These are phyloP conservation scores for Mirza zaza DNA, from an alignment of 2,113 vertebrate species.

Conservation along the genomic window DNA sequence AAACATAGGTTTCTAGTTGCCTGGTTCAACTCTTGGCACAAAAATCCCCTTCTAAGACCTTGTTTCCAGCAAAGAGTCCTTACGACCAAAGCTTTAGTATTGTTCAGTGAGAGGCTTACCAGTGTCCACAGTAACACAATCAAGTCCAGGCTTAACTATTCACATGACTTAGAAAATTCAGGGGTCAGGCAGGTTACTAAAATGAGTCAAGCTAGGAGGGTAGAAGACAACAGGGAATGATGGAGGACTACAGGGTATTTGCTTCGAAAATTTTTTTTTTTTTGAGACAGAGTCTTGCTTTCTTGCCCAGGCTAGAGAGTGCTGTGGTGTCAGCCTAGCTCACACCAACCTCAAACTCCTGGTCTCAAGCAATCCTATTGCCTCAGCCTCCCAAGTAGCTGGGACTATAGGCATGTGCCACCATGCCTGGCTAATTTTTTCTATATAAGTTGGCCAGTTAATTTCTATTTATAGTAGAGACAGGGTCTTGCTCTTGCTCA, in stretches of 20 bases:
- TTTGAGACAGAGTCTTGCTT: too few species aligned
- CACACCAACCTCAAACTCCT: too few species aligned
- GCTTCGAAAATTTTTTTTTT: not conserved
- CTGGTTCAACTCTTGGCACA: not conserved
- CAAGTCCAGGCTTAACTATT: not conserved
- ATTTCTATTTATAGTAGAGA: too few species aligned
- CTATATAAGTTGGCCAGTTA: too few species aligned
- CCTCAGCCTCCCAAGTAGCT: too few species aligned
- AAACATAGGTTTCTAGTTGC: not conserved
- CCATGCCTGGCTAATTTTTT: too few species aligned
- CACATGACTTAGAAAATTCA: not conserved
- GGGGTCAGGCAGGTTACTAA: not conserved
- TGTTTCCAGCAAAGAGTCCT: not conserved
- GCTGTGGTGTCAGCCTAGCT: too few species aligned
- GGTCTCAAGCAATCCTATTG: too few species aligned
- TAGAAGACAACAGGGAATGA: not conserved
- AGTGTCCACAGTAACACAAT: constrained; percentile 5
- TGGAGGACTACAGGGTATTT: not conserved
- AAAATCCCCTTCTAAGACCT: not conserved
- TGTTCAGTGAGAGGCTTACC: not conserved
- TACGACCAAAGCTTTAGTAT: not conserved
- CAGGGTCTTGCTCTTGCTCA: too few species aligned
- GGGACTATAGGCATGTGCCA: too few species aligned
- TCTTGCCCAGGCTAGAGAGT: too few species aligned
- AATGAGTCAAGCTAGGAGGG: not conserved